These are phyloP conservation scores for Sebastes oblongus DNA, from an alignment of 2,797 vertebrate genomes.

Conservation along the genomic window DNA sequence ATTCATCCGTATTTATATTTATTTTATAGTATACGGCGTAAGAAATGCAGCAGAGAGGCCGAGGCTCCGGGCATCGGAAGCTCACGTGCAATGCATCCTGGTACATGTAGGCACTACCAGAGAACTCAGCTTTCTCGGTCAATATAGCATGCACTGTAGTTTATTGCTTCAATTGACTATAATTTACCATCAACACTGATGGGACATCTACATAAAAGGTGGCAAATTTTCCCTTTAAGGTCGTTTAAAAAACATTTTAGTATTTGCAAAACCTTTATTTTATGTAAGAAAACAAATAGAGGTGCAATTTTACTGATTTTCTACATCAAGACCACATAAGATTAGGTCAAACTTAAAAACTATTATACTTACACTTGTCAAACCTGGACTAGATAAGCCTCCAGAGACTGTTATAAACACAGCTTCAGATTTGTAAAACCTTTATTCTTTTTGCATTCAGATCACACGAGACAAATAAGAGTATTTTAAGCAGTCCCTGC, in stretches of 20 bases:
- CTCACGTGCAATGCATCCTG: neutral
- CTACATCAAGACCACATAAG: neutral
- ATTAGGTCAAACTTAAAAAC: neutral
- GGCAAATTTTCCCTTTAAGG: neutral
- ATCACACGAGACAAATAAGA: neutral
- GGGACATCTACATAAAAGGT: neutral
- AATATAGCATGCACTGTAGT: neutral
- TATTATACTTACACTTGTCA: neutral
- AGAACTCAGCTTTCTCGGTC: neutral
- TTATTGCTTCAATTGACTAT: neutral
- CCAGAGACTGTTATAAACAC: neutral
- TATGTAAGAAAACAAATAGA: neutral
- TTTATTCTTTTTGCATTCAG: neutral
- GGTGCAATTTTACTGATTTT: neutral
- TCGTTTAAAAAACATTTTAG: neutral
- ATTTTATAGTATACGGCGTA: neutral
- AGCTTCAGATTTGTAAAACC: neutral
- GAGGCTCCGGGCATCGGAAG: neutral
- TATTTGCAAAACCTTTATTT: neutral
- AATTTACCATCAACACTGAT: neutral
- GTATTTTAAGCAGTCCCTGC: neutral
- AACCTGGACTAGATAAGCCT: neutral
- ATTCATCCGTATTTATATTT: neutral
- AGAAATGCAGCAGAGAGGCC: neutral
- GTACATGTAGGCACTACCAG: neutral